Conservation (phyloP, 1,140 invertebrate genomes). For the Anadara kagoshimensis region DNA sequence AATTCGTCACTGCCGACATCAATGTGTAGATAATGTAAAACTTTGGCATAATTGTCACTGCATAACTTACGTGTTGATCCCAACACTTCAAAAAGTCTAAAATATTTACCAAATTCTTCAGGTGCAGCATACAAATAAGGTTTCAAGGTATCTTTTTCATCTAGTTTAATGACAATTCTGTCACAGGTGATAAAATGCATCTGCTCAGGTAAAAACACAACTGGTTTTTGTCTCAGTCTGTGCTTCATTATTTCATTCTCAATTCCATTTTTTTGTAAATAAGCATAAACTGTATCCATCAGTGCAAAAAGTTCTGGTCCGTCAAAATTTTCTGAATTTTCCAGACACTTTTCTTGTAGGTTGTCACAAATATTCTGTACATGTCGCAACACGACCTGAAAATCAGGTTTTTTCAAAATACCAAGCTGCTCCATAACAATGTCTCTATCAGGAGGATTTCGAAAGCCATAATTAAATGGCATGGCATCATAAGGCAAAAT, state of each 20-base stretch:
- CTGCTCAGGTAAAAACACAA: background rate
- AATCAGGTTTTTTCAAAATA: too few species aligned
- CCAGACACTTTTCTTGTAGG: too few species aligned
- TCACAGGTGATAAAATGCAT: conserved; percentile 7
- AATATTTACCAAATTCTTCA: conserved; percentile 17
- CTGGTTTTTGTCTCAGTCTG: background rate
- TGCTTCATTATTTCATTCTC: background rate
- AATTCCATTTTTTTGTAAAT: too few species aligned
- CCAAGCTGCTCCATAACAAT: too few species aligned
- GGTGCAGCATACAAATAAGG: conserved; percentile 8
- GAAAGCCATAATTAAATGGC: too few species aligned
- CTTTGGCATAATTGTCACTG: conserved; percentile 6
- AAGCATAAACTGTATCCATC: too few species aligned
- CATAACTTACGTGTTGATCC: background rate
- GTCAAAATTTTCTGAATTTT: too few species aligned
- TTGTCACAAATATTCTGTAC: too few species aligned
- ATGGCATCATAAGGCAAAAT: too few species aligned
- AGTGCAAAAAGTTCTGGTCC: too few species aligned
- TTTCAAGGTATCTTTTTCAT: conserved; percentile 6
- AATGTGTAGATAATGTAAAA: background rate
- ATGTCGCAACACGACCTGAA: too few species aligned
- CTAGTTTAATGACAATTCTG: background rate
- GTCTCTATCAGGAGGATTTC: too few species aligned
- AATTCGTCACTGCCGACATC: background rate
- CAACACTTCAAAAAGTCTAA: conserved; percentile 7